Evolutionary conservation across 53 echinoderm and acorn worm genomes (phyloP), one percentile per base, ranked within the genome.

Genomic region (Holothuria scabra): DNA sequence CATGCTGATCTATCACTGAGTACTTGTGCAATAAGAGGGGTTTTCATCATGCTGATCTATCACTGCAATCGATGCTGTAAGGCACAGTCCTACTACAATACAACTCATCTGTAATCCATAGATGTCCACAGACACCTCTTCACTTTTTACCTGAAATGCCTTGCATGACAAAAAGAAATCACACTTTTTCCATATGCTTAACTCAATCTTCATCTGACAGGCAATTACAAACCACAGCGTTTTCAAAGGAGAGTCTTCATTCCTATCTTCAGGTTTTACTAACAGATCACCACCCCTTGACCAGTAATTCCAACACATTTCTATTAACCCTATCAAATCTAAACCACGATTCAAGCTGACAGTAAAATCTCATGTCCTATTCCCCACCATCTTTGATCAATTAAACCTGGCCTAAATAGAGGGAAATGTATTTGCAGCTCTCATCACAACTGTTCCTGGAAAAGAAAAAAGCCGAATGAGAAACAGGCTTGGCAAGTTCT

Each of bases 371-470:
- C 38, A 46, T 26, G 22, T 71, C 44, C 46, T 11, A 41, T 19
- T 72, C 21, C 22, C 72, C 23, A 41, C 22, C 46, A 72, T 44
- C n/a, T 72, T 72, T 44, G 48, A 23, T 72, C 72, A 72, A 72
- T 72, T 72, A 72, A 72, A 72, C 48, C 48, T 72, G 46, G 72
- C 72, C 72, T n/a, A 72, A 44, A 72, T 72, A 72, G 44, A 46
- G 0, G 4, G 19, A 12, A 44, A 72, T 32, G 34, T 72, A 24
- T 28, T 12, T 44, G 22, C 46, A 72, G 9, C 46, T 23, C 48
- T 72, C 72, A 8, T 44, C 41, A 72, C 44, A 72, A 34, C 6
- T 72, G 72, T 72, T 72, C 72, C 48, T 72, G 72, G 72, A 72
- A 72, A 69, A 34, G 8, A 33, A 31, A 13, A 33, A 11, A 67